Evolutionary conservation across 2,797 vertebrate genomes (phyloP), one percentile per base, ranked within the genome.

Genomic region (Stomatorhinus walkeri): DNA sequence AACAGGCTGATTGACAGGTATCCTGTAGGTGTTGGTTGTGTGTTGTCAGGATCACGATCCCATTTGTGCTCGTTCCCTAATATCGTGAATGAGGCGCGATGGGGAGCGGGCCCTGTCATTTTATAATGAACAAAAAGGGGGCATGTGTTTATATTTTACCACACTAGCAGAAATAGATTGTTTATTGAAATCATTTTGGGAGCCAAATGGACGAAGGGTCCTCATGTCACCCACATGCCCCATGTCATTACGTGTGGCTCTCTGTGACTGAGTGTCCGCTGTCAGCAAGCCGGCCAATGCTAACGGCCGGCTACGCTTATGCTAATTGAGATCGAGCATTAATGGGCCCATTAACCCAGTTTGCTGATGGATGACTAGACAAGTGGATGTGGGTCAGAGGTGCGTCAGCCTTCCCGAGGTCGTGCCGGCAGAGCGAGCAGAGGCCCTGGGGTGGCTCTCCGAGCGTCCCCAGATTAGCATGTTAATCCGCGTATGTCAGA

Each of bases 331-430:
- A 90, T 91, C 90, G 92, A 91, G 91, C 89, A 89, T 91, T 94
- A 93, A 95, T 94, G 94, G 93, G 91, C 89, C 90, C 91, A 89
- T 93, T 94, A 92, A 94, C 92, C 93, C 92, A 93, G 86, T 94
- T 94, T 92, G 89, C 91, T 87, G 24, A 88, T 89, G 93, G 90
- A 89, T 87, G 89, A 59, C 72, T 64, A 90, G 91, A 92, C 51
- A 90, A 89, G 92, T 88, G 91, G 91, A 93, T 92, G 91, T 89
- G 88, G 85, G 88, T 90, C 90, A 89, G 90, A 85, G 86, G 90
- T 89, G 88, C 1, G 40, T 9, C 51, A 7, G n/a, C 59, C 22
- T 89, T 32, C 88, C 10, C 49, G 40, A 88, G 61, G 85, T 43
- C 22, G 85, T 87, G 8, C 81, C 43, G n/a, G 52, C 54, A 56